Conservation (phyloP, 2,113 vertebrate species). For the Zosterops lateralis region DNA sequence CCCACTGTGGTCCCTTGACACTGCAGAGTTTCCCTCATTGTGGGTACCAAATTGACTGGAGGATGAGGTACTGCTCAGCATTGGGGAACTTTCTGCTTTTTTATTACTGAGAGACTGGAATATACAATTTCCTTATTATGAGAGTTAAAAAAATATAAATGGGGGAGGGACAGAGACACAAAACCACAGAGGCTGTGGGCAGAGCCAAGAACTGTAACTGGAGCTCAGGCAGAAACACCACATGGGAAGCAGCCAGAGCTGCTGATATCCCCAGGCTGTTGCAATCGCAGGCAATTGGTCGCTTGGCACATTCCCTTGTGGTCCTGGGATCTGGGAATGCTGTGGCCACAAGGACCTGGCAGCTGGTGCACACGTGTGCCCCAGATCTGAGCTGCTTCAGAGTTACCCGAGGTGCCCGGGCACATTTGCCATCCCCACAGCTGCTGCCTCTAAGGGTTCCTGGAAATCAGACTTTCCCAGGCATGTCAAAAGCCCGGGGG, state of each 20-base stretch:
- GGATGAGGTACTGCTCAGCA: neutral
- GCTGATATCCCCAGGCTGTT: neutral
- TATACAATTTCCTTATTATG: neutral
- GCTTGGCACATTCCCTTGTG: neutral
- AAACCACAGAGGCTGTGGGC: neutral
- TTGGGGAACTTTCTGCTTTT: neutral
- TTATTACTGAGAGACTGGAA: neutral
- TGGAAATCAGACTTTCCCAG: neutral
- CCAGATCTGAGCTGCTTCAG: neutral
- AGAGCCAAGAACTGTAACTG: neutral
- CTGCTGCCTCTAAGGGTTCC: neutral
- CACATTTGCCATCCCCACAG: neutral
- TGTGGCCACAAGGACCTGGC: neutral
- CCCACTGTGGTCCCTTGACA: accelerated
- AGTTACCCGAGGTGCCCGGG: neutral
- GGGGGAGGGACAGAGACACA: neutral
- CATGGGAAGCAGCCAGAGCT: neutral
- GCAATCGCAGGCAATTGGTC: neutral
- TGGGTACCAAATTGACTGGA: neutral
- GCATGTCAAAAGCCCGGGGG: accelerated
- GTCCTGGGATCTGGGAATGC: neutral
- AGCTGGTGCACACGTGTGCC: neutral
- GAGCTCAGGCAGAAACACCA: neutral
- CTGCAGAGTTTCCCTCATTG: accelerated
- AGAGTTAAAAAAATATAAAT: neutral